These are phyloP conservation scores for Eleutherodactylus coqui DNA, from an alignment of 2,797 vertebrate genomes.

Conservation along the genomic window DNA sequence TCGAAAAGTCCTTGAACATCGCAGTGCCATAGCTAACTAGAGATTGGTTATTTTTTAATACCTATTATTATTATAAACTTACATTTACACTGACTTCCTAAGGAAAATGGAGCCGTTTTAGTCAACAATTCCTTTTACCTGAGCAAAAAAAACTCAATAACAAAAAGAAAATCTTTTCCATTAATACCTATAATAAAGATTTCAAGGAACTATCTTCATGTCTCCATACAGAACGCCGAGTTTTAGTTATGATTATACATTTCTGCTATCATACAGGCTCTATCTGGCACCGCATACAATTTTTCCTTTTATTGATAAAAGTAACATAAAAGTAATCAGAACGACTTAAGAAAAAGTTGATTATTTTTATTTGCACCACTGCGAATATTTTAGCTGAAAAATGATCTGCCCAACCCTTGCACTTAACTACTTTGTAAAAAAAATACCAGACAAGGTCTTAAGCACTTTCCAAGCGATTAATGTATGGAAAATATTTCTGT, in stretches of 20 bases:
- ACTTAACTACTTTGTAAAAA: conserved; percentile 10
- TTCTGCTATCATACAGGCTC: not conserved
- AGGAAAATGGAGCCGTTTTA: conserved; percentile 8
- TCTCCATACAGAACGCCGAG: not conserved
- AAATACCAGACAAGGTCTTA: conserved; percentile 34
- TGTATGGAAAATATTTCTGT: conserved; percentile 48
- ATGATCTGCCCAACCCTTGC: not conserved
- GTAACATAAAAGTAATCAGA: not conserved
- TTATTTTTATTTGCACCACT: not conserved
- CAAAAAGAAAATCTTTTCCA: not conserved
- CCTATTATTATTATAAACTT: not conserved
- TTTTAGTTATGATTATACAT: not conserved
- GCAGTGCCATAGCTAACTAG: not conserved
- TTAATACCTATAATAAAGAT: not conserved
- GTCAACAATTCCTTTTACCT: not conserved
- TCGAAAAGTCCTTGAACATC: conserved; percentile 14
- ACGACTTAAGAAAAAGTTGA: not conserved
- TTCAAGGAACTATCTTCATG: not conserved
- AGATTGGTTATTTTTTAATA: conserved; percentile 16
- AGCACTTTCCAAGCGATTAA: not conserved
- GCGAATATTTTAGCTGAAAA: conserved; percentile 29
- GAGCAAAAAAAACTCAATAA: not conserved
- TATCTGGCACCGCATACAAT: not conserved
- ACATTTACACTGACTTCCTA: not conserved
- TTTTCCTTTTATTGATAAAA: not conserved